Percentiles rank a stretch among this genome's conserved stretches.
These are phyloP conservation scores for Synergus laeviventris DNA, from an alignment of 2,888 invertebrate genomes.

Conservation along the genomic window DNA sequence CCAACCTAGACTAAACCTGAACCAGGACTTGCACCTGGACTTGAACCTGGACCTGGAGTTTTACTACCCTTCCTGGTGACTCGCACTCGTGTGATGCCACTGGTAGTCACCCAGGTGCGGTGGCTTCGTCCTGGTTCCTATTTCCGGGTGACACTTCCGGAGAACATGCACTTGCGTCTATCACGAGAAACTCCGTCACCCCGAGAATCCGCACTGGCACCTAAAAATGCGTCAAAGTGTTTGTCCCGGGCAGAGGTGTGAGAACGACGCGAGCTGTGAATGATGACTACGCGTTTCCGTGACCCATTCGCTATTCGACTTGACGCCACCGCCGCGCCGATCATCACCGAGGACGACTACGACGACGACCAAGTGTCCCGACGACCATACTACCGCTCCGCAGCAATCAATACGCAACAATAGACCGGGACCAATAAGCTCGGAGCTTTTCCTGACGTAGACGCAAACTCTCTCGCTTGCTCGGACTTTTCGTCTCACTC, in stretches of 20 bases:
- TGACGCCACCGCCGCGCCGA: constrained; percentile 61
- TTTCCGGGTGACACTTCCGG: constrained; percentile 48
- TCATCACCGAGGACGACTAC: constrained; percentile 67
- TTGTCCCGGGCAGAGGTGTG: constrained; percentile 49
- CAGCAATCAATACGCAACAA: constrained; percentile 76
- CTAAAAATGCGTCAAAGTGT: constrained; percentile 40
- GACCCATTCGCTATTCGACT: constrained; percentile 44
- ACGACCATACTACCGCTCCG: constrained; percentile 71
- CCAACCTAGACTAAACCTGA: too few relatives aligned
- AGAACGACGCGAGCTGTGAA: constrained; percentile 51
- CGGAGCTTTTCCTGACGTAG: constrained; percentile 74
- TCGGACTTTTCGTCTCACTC: constrained; percentile 47
- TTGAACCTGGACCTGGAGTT: background rate
- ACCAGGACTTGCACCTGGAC: too few relatives aligned
- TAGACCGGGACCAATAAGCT: constrained; percentile 76
- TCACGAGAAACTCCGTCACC: constrained; percentile 42
- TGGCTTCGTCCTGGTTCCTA: constrained; percentile 41
- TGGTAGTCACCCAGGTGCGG: background rate
- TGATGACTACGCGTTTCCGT: constrained; percentile 53
- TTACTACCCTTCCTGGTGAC: background rate
- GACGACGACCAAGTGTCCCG: constrained; percentile 70
- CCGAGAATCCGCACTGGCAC: constrained; percentile 8
- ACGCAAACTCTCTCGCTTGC: constrained; percentile 66
- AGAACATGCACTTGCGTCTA: constrained; percentile 47
- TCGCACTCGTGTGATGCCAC: background rate